phyloP scores from a whole-genome alignment of 2,113 vertebrate genomes.

The Oreocharis arfaki region DNA sequence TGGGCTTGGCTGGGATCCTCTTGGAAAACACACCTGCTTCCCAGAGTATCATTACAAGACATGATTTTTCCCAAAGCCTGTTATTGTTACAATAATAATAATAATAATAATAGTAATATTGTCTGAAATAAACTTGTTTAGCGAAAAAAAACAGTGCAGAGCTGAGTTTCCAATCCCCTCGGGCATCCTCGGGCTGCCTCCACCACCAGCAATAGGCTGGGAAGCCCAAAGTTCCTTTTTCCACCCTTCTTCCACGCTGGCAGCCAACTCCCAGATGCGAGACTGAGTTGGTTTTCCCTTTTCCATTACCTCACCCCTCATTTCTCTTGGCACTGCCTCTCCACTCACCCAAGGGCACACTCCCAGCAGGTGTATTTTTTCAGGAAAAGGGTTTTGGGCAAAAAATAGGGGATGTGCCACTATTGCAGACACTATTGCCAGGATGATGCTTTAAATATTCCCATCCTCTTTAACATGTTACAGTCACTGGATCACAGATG shows the following conservation, averaged over 20 bases:
- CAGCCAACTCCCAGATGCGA: background rate
- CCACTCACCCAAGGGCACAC: accelerated
- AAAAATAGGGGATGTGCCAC: background rate
- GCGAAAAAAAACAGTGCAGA: background rate
- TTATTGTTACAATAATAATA: background rate
- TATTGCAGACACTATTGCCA: background rate
- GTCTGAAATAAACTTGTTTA: background rate
- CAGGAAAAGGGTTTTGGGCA: background rate
- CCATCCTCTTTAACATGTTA: background rate
- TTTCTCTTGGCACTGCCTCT: background rate
- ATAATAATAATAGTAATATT: background rate
- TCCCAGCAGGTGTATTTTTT: background rate
- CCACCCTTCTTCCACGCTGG: accelerated
- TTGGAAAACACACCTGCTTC: background rate
- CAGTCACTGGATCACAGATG: background rate
- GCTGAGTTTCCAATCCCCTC: background rate
- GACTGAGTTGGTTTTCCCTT: background rate
- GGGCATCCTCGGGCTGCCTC: accelerated
- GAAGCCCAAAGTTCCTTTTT: background rate
- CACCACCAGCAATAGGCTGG: background rate
- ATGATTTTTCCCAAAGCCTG: background rate
- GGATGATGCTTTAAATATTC: background rate
- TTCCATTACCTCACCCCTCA: background rate
- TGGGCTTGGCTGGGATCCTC: background rate
- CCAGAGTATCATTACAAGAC: background rate